Evolutionary conservation across 2,113 vertebrate genomes (phyloP).

Genomic region (Helogale parvula): DNA sequence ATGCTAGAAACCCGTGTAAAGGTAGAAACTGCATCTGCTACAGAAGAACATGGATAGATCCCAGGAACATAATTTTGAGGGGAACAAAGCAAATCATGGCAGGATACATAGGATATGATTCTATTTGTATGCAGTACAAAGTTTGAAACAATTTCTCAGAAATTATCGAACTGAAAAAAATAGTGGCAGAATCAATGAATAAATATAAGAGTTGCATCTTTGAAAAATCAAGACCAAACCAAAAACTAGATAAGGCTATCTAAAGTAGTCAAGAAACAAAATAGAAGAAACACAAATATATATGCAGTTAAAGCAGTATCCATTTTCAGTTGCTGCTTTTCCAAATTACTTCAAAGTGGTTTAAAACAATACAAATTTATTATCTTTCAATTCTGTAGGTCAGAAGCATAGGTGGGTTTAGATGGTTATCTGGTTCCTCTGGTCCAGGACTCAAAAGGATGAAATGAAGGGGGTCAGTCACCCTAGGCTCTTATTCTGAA

Average conservation of each 20-base stretch:
- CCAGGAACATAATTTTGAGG: background rate
- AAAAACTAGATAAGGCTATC: background rate
- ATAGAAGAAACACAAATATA: background rate
- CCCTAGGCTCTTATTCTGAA: background rate
- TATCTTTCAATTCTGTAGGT: conserved; percentile 10
- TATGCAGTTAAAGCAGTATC: background rate
- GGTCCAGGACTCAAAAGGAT: background rate
- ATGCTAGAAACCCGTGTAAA: background rate
- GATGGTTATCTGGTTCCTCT: background rate
- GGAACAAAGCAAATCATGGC: background rate
- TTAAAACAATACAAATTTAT: background rate
- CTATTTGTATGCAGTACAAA: background rate
- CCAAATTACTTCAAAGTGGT: background rate
- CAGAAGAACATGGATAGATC: background rate
- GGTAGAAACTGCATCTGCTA: background rate
- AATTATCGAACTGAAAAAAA: conserved; percentile 28
- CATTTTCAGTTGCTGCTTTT: background rate
- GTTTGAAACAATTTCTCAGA: background rate
- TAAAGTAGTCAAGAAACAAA: conserved; percentile 31
- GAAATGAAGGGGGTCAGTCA: background rate
- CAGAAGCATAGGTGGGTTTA: background rate
- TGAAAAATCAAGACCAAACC: background rate
- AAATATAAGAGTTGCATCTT: background rate
- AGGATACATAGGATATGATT: background rate
- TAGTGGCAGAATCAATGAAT: background rate